Conservation (phyloP, 1,140 invertebrate genomes). For the Panagrolaimus sp. region DNA sequence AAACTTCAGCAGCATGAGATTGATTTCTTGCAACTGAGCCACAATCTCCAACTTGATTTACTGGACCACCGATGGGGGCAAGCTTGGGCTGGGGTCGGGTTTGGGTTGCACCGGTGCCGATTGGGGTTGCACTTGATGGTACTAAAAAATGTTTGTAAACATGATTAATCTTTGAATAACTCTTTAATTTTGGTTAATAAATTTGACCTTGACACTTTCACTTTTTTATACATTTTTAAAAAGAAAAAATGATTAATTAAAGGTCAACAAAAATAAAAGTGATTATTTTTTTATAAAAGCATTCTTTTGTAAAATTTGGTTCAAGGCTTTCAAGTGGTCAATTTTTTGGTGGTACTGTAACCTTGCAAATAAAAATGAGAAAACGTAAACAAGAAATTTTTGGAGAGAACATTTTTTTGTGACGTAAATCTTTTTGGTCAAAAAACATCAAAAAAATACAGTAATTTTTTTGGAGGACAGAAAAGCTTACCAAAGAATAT, state of each 20-base stretch:
- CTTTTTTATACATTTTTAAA: conserved; percentile 16
- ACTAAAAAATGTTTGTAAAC: not conserved
- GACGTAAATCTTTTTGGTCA: too few species aligned
- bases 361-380: too few species aligned
- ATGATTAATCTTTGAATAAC: not conserved
- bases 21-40: conserved; percentile 34
- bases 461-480: too few species aligned
- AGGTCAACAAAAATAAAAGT: not conserved
- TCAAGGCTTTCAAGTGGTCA: too few species aligned
- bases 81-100: not conserved
- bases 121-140: conserved; percentile 16
- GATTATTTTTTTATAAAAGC: too few species aligned
- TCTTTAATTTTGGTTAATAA: conserved; percentile 9
- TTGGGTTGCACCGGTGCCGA: not conserved
- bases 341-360: too few species aligned
- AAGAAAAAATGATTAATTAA: conserved; percentile 8
- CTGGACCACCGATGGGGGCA: not conserved
- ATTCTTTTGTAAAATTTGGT: too few species aligned
- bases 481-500: too few species aligned
- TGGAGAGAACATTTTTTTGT: too few species aligned
- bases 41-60: conserved; percentile 19
- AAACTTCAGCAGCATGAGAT: conserved; percentile 33
- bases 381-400: too few species aligned
- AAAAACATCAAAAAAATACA: too few species aligned
- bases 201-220: conserved; percentile 13